Evolutionary conservation across 2,888 invertebrate species (phyloP).

Genomic region (Cantharis rustica): DNA sequence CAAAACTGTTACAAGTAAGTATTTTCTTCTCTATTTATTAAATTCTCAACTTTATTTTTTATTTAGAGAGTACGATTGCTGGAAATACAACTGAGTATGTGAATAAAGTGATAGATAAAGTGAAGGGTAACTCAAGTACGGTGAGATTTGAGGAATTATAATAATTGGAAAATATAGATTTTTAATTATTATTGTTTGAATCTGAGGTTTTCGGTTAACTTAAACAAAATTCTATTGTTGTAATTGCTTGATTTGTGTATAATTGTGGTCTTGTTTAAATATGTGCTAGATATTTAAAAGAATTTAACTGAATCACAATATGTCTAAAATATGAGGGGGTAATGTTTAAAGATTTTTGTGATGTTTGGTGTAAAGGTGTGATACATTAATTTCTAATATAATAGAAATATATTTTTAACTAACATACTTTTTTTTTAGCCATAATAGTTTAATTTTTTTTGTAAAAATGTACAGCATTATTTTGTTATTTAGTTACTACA

Average conservation of each 20-base stretch:
- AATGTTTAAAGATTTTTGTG: background rate
- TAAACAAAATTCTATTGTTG: background rate
- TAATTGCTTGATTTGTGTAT: background rate
- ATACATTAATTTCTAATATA: background rate
- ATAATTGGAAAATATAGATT: slow-evolving; percentile 25
- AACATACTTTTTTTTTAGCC: background rate
- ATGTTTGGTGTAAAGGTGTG: background rate
- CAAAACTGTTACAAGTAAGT: slow-evolving; percentile 74
- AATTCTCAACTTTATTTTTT: slow-evolving; percentile 8
- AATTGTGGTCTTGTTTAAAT: background rate
- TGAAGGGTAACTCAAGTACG: slow-evolving; percentile 77
- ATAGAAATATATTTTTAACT: background rate
- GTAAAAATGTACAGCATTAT: background rate
- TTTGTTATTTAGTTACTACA: background rate
- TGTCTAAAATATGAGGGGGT: background rate
- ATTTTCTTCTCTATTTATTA: slow-evolving; percentile 3
- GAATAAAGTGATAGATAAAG: slow-evolving; percentile 87
- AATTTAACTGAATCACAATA: background rate
- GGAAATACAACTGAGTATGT: slow-evolving; percentile 93
- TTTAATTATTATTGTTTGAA: slow-evolving; percentile 4
- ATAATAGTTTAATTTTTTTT: background rate
- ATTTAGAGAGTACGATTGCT: slow-evolving; percentile 84
- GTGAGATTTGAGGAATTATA: slow-evolving; percentile 73
- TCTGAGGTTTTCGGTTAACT: background rate
- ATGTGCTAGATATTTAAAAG: background rate